These are phyloP conservation scores for Channa argus DNA, from an alignment of 2,113 vertebrate species.

Conservation along the genomic window DNA sequence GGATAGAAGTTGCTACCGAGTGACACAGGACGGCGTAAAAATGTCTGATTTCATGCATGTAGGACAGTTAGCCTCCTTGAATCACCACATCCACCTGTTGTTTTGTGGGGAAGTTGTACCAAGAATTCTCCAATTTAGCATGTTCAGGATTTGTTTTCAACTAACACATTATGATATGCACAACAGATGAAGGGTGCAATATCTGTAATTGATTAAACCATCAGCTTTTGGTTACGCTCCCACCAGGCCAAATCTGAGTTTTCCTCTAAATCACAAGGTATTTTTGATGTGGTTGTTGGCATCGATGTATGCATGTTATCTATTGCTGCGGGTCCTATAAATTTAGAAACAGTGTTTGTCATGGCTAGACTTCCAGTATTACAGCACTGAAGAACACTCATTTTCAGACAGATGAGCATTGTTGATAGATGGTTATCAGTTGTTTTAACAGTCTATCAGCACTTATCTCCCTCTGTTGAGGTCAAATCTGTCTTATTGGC, in stretches of 20 bases:
- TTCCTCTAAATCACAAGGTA: not conserved
- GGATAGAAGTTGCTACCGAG: not conserved
- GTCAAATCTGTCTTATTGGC: constrained; percentile 29
- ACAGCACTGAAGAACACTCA: constrained; percentile 8
- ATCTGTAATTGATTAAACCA: not conserved
- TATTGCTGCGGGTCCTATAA: too few relatives aligned
- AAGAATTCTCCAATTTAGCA: not conserved
- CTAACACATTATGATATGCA: not conserved
- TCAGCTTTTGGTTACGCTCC: not conserved
- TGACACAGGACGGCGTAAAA: not conserved
- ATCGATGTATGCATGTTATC: too few relatives aligned
- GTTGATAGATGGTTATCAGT: constrained; percentile 58
- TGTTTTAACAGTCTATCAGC: constrained; percentile 20
- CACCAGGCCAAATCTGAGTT: not conserved
- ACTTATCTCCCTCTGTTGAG: constrained; percentile 30
- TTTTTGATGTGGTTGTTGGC: constrained; percentile 20
- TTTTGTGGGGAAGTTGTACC: not conserved
- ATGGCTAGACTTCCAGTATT: not conserved
- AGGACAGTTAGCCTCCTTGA: not conserved
- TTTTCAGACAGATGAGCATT: constrained; percentile 12
- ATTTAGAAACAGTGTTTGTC: not conserved
- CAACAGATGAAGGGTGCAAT: not conserved
- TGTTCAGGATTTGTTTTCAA: not conserved
- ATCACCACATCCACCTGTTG: constrained; percentile 9
- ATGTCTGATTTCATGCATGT: not conserved